A percentile compares a stretch with the other conserved stretches of the same genome.
These are phyloP conservation scores for Zeuzera pyrina DNA, from an alignment of 2,888 invertebrate genomes.

Conservation along the genomic window DNA sequence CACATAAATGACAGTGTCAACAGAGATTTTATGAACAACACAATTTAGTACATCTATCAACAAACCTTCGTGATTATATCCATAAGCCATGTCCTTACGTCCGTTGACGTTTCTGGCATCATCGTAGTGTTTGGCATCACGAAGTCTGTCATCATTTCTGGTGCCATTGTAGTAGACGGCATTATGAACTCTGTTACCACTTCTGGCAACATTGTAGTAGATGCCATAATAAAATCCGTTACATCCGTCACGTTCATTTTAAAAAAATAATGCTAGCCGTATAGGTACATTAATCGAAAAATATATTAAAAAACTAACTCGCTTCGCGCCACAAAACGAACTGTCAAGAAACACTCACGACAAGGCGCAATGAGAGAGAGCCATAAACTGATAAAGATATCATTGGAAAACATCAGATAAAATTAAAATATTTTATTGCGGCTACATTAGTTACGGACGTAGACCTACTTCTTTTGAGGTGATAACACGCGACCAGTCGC, in stretches of 20 bases:
- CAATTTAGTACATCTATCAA: constrained; percentile 8
- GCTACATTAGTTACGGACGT: constrained; percentile 15
- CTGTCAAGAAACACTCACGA: no score
- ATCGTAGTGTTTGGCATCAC: constrained; percentile 17
- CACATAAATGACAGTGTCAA: neutral
- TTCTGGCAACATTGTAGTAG: neutral
- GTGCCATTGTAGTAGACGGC: constrained; percentile 21
- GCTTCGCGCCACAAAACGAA: constrained; percentile 23
- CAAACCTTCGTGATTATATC: constrained; percentile 48
- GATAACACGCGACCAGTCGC: constrained; percentile 36
- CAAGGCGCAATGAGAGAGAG: constrained; percentile 19
- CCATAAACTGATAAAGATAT: constrained; percentile 36
- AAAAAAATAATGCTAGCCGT: neutral
- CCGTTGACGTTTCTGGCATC: constrained; percentile 21
- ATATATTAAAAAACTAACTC: constrained; percentile 12
- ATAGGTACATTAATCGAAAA: neutral
- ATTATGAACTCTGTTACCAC: neutral
- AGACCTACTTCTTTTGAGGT: constrained; percentile 10
- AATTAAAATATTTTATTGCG: constrained; percentile 22
- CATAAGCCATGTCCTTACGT: constrained; percentile 43
- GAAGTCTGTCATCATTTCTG: constrained; percentile 8
- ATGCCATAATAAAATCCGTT: constrained; percentile 7
- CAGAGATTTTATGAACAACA: neutral
- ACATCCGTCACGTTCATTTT: constrained; percentile 28
- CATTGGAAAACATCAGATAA: constrained; percentile 40